A percentile compares a stretch with the other conserved stretches of the same genome.
These are phyloP conservation scores for Mionectes macconnelli DNA, from an alignment of 2,113 vertebrate species.

Conservation along the genomic window DNA sequence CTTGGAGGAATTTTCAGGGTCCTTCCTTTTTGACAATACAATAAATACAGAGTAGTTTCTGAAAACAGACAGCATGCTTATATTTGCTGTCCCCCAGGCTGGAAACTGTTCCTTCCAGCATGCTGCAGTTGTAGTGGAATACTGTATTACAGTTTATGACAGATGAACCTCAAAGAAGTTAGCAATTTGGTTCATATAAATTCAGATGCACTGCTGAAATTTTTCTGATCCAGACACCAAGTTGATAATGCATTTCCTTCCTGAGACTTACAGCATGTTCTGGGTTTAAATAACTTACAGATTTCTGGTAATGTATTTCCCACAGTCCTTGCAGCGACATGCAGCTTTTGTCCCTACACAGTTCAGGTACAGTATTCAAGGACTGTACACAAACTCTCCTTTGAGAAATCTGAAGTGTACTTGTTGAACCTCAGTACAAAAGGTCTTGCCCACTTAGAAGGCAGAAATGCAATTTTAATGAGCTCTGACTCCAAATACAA, in stretches of 20 bases:
- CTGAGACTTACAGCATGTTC: background rate
- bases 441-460: background rate
- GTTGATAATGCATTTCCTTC: background rate
- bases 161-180: background rate
- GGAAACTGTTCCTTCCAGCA: background rate
- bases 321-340: background rate
- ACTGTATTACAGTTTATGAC: background rate
- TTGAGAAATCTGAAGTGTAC: background rate
- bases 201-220: background rate
- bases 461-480: background rate
- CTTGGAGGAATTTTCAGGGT: background rate
- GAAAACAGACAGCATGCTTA: background rate
- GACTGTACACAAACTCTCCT: background rate
- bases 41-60: background rate
- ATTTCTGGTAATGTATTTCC: background rate
- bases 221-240: background rate
- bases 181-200: background rate
- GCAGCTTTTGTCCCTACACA: background rate
- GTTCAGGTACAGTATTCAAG: background rate
- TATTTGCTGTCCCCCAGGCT: background rate
- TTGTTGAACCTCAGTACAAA: background rate
- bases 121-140: background rate
- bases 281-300: background rate
- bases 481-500: background rate
- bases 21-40: background rate